Percentiles rank a stretch among this genome's conserved stretches.
These are phyloP conservation scores for Megaptera novaeangliae DNA, from an alignment of 2,113 vertebrate species.

Conservation along the genomic window DNA sequence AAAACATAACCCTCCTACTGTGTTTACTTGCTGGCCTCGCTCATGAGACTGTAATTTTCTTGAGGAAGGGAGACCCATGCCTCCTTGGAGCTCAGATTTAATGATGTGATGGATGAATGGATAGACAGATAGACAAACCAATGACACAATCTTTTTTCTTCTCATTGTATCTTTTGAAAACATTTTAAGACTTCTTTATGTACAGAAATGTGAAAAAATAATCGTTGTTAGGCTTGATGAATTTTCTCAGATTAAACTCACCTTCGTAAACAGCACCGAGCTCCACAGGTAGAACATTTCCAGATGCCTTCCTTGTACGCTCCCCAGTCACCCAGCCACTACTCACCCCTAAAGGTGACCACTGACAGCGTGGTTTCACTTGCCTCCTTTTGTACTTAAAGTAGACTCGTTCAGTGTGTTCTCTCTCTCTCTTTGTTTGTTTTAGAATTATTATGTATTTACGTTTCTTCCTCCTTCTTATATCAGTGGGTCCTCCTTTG, in stretches of 20 bases:
- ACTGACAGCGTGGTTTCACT: fast-evolving
- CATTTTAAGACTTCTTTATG: neutral
- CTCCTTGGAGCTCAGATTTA: neutral
- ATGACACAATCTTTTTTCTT: neutral
- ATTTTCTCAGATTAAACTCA: neutral
- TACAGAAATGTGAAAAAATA: neutral
- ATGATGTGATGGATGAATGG: neutral
- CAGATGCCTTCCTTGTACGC: neutral
- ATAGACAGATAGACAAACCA: neutral
- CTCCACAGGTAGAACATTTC: neutral
- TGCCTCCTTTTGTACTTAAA: neutral
- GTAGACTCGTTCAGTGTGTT: neutral
- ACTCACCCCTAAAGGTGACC: neutral
- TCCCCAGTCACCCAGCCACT: neutral
- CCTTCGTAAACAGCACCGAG: neutral
- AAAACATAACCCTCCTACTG: neutral
- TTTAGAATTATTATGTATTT: neutral
- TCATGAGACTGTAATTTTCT: neutral
- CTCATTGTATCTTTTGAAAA: neutral
- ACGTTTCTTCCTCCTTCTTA: neutral
- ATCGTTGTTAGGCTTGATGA: neutral
- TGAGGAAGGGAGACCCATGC: neutral
- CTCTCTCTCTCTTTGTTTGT: neutral
- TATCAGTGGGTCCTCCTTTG: neutral
- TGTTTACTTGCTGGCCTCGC: neutral